Evolutionary conservation across 2,797 vertebrate species (phyloP).

Genomic region (Chiloscyllium punctatum): DNA sequence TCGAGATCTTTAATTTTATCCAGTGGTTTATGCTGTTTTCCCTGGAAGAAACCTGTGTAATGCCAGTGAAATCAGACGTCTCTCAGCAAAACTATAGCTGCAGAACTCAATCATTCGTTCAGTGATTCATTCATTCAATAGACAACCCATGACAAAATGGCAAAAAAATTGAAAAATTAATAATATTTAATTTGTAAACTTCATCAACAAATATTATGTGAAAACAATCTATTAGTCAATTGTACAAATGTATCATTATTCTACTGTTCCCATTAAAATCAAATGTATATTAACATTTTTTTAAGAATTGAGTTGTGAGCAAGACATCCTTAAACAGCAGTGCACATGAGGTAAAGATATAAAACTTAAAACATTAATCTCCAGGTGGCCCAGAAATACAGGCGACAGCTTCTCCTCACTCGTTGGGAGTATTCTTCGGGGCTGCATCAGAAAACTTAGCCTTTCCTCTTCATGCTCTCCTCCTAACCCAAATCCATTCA

Average conservation of each 20-base stretch:
- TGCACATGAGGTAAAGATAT: neutral
- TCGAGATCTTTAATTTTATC: conserved; percentile 20
- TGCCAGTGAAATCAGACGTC: neutral
- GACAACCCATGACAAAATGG: neutral
- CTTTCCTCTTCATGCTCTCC: neutral
- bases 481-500: neutral
- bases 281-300: neutral
- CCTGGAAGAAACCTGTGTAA: neutral
- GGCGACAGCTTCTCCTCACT: neutral
- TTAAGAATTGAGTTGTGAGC: neutral
- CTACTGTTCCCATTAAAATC: neutral
- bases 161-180: neutral
- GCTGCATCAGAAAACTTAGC: neutral
- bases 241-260: neutral
- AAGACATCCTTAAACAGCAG: too few relatives aligned
- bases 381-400: neutral
- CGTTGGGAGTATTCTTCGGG: neutral
- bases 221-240: neutral
- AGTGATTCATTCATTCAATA: neutral
- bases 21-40: neutral
- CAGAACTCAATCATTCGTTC: neutral
- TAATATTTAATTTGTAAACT: neutral
- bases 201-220: neutral
- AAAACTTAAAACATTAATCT: neutral
- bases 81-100: neutral